phyloP scores from a whole-genome alignment of 2,113 vertebrate genomes.

The Turnix velox region DNA sequence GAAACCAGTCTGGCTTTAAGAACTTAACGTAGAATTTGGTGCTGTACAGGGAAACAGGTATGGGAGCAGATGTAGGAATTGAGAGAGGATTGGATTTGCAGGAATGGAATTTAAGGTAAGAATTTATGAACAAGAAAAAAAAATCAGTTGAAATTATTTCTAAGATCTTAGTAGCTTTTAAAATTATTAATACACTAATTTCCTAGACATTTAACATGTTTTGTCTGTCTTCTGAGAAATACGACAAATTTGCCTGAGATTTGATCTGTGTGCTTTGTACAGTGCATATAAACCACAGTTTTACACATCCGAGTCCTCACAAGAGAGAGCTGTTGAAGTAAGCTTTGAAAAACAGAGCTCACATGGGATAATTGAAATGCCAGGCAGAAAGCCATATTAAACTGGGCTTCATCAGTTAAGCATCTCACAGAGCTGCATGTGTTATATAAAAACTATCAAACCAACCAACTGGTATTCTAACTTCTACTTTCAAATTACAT shows the following conservation, averaged over 20 bases:
- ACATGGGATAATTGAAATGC: slow-evolving; percentile 1
- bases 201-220: neutral
- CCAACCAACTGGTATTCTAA: neutral
- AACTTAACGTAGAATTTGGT: neutral
- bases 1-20: neutral
- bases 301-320: neutral
- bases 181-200: neutral
- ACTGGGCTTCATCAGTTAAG: neutral
- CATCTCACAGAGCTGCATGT: neutral
- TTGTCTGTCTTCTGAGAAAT: neutral
- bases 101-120: neutral
- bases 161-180: neutral
- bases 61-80: neutral
- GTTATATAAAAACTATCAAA: neutral
- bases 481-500: neutral
- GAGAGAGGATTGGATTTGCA: neutral
- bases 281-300: neutral
- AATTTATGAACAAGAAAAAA: neutral
- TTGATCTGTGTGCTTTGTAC: neutral
- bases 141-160: neutral
- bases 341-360: slow-evolving; percentile 19
- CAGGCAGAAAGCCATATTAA: slow-evolving; percentile 45
- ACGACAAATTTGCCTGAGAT: neutral
- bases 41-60: neutral
- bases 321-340: neutral